Base-by-base conservation (phyloP, 2,797 vertebrate species). In the Bryconaethiops microstoma region DNA sequence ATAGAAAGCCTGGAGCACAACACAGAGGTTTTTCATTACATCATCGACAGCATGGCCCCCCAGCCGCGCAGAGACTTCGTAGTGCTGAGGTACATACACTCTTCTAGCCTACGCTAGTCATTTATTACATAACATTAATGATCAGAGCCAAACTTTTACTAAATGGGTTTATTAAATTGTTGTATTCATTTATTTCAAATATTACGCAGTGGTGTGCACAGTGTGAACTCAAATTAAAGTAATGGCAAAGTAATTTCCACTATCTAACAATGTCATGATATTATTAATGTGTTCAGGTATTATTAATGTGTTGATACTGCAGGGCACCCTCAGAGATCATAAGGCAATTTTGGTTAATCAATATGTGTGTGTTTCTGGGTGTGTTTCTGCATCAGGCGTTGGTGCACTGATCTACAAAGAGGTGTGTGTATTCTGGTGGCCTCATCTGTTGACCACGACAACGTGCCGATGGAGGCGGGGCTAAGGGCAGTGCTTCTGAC, bases 21-120 rank as follows among this genome's bases (percentile, higher is more conserved):
- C 83, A 98, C 97, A 0, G 98, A 99, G 85, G 90, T 99, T 88
- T 98, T 96, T 84, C 97, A 99, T 87, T 98, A 97, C 0, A 95
- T 96, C 87, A 86, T 97, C 82, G 96, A 95, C 84, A 95, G 94
- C 85, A 99, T 99, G 98, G 95, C 97, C 23, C 98, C 98, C 12
- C 98, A 98, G 80, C 96, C 97, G 0, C 91, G 96, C 91, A 93
- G 96, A 85, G 98, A 99, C 88, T 98, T 98, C 75, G 93, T 98
- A 0, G 93, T 98, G 77, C 94, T 99, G 84, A 96, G 98, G 98
- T 98, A 84, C n/a, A n/a, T n/a, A n/a, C n/a, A n/a, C n/a, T n/a
- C n/a, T n/a, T n/a, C n/a, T n/a, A n/a, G n/a, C n/a, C n/a, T n/a
- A n/a, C n/a, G n/a, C n/a, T n/a, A n/a, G n/a, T n/a, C n/a, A n/a